Conservation (phyloP, 2,888 invertebrate species). For the Seira ritae region DNA sequence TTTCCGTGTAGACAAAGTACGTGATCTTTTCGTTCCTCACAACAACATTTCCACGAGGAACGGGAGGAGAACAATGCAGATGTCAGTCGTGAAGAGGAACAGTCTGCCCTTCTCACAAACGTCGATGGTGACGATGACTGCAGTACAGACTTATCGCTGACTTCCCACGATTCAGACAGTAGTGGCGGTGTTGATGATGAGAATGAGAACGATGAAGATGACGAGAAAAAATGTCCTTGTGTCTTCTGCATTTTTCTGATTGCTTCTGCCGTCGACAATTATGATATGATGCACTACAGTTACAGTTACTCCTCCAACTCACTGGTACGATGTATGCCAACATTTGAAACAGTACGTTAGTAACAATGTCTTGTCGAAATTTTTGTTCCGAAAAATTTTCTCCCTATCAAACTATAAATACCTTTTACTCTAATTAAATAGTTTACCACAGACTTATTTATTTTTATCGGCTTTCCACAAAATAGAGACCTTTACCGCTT, state of each 20-base stretch:
- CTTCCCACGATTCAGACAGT: neutral
- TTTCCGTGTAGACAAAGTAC: neutral
- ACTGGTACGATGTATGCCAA: neutral
- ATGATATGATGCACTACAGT: slow-evolving; percentile 14
- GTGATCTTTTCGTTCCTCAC: too few species aligned
- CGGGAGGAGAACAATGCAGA: neutral
- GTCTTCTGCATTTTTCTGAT: slow-evolving; percentile 17
- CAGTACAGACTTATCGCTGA: neutral
- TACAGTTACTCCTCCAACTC: slow-evolving; percentile 20
- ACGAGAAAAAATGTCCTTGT: neutral
- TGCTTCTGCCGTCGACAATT: slow-evolving; percentile 30
- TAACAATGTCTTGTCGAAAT: neutral
- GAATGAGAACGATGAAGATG: neutral
- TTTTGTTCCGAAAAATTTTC: neutral
- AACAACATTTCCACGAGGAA: neutral
- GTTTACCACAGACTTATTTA: neutral
- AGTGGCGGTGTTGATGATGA: neutral
- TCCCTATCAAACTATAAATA: neutral
- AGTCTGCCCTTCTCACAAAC: too few species aligned
- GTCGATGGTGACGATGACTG: too few species aligned
- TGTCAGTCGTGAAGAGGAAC: neutral
- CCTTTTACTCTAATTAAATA: neutral
- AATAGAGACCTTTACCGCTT: neutral
- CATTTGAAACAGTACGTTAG: neutral
- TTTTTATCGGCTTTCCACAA: slow-evolving; percentile 1